phyloP scores from a whole-genome alignment of 2,113 vertebrate genomes.

The Sapayoa aenigma region DNA sequence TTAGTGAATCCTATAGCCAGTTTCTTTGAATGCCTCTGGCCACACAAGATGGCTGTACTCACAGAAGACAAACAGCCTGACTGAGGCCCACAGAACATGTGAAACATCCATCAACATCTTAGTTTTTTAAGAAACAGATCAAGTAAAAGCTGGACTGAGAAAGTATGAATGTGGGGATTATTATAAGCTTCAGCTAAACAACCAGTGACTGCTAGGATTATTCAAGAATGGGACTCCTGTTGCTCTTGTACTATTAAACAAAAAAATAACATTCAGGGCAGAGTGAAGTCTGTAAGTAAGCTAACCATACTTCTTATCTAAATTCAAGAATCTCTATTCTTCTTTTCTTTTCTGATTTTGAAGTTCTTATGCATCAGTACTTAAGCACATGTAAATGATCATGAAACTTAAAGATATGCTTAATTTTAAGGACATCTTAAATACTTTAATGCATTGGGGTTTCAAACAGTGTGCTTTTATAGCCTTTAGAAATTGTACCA shows the following conservation, averaged over 20 bases:
- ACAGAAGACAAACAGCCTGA: background rate
- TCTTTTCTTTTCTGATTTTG: background rate
- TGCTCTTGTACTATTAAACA: background rate
- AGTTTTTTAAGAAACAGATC: background rate
- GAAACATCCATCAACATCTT: background rate
- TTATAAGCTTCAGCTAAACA: background rate
- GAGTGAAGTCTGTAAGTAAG: background rate
- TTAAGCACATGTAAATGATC: background rate
- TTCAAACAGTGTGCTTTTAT: background rate
- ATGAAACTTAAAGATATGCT: background rate
- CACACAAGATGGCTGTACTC: background rate
- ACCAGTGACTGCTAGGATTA: background rate
- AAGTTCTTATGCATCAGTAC: background rate
- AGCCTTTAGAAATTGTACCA: background rate
- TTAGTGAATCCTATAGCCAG: background rate
- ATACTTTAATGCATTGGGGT: background rate
- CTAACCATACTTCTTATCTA: background rate
- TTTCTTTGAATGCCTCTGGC: background rate
- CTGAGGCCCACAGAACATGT: background rate
- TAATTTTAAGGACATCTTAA: background rate
- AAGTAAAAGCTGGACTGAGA: background rate
- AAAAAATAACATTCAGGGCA: background rate
- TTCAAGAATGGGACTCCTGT: background rate
- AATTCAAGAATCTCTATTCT: background rate
- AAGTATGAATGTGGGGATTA: background rate